These are phyloP conservation scores for Siniperca scherzeri DNA, from an alignment of 2,797 vertebrate species.

Conservation along the genomic window DNA sequence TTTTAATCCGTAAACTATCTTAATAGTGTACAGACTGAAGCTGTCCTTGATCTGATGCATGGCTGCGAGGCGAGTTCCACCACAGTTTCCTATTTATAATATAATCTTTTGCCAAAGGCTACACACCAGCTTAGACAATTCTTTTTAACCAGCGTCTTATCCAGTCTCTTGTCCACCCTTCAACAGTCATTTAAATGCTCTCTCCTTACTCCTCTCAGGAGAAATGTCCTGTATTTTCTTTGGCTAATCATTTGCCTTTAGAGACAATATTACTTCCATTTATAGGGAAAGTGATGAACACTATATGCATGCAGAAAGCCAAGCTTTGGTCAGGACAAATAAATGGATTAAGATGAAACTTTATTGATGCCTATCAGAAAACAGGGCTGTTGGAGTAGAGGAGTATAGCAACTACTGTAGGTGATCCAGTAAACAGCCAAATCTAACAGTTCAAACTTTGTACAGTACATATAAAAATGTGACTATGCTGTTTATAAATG, in stretches of 20 bases:
- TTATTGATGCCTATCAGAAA: constrained; percentile 13
- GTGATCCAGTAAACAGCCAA: not conserved
- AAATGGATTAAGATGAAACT: constrained; percentile 18
- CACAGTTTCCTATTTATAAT: constrained; percentile 65
- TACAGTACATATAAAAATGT: not conserved
- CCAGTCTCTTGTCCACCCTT: constrained; percentile 60
- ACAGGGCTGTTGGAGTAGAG: not conserved
- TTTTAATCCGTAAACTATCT: constrained; percentile 67
- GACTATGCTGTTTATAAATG: not conserved
- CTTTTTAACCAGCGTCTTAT: constrained; percentile 60
- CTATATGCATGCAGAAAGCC: not conserved
- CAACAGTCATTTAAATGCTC: constrained; percentile 52
- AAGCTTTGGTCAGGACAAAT: constrained; percentile 6
- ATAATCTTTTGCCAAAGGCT: constrained; percentile 69
- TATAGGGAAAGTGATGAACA: constrained; percentile 13
- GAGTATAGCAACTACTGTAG: not conserved
- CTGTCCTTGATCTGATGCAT: constrained; percentile 70
- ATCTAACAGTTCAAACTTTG: not conserved
- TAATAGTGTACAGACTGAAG: constrained; percentile 62
- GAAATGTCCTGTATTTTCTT: not conserved
- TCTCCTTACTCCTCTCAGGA: constrained; percentile 23
- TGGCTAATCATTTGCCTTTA: constrained; percentile 7
- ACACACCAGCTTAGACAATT: constrained; percentile 68
- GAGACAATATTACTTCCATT: constrained; percentile 25
- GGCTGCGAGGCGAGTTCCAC: constrained; percentile 60